Percentiles rank a stretch among this genome's conserved stretches.
These are phyloP conservation scores for Tragelaphus buxtoni DNA, from an alignment of 2,113 vertebrate genomes.

Conservation along the genomic window DNA sequence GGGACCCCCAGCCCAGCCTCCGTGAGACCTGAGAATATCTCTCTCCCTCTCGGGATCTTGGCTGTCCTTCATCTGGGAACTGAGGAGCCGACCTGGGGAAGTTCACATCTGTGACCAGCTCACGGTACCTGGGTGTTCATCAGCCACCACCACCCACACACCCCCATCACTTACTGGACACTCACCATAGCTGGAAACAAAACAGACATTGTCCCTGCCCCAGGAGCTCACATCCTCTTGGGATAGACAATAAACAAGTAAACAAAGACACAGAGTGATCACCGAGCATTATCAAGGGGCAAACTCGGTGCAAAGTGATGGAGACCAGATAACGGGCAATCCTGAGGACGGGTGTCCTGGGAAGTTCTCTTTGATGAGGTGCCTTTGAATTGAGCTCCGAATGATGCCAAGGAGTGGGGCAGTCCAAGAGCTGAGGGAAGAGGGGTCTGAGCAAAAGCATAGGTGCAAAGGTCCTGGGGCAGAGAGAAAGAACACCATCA, in stretches of 20 bases:
- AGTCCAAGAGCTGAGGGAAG: not conserved
- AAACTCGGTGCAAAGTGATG: too few species aligned
- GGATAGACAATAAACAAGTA: not conserved
- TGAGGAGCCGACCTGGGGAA: not conserved
- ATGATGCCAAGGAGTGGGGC: not conserved
- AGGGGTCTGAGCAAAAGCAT: not conserved
- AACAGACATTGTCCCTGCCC: not conserved
- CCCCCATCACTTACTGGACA: not conserved
- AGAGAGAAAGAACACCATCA: not conserved
- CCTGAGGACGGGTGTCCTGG: not conserved
- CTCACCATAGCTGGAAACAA: not conserved
- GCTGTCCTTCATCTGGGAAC: not conserved
- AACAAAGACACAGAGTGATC: accelerated
- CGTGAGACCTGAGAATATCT: not conserved
- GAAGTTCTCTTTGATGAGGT: not conserved
- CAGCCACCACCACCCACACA: not conserved
- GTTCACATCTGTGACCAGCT: not conserved
- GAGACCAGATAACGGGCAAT: not conserved
- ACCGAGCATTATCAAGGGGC: not conserved
- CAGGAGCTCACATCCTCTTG: accelerated
- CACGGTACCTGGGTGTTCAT: not conserved
- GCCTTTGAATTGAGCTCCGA: not conserved
- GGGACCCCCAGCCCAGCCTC: not conserved
- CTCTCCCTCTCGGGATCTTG: not conserved
- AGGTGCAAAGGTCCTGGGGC: not conserved